A percentile compares a stretch with the other conserved stretches of the same genome.
Evolutionary conservation across 1,140 invertebrate genomes (phyloP).

Genomic region (Drosophila littoralis): DNA sequence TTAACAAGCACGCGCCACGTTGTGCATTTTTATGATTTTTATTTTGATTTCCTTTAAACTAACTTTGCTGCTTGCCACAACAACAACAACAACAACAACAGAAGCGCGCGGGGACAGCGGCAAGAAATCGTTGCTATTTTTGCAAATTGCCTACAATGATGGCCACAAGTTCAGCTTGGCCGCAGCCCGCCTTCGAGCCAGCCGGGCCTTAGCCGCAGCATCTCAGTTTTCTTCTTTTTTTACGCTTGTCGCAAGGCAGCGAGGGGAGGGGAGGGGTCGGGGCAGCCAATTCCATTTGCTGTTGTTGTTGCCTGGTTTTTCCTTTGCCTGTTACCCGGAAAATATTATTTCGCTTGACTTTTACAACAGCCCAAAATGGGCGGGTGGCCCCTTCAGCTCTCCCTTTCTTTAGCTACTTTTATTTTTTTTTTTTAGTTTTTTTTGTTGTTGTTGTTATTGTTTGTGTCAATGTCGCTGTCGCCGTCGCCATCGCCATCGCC

Average conservation of each 20-base stretch:
- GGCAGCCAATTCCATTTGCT: constrained; percentile 44
- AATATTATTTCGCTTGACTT: constrained; percentile 83
- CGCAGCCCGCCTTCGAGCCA: constrained; percentile 1
- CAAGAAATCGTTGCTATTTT: constrained; percentile 76
- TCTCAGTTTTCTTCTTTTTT: constrained; percentile 20
- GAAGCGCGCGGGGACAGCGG: constrained; percentile 2
- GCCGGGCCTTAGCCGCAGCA: constrained; percentile 4
- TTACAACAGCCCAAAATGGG: constrained; percentile 69
- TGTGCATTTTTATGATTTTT: constrained; percentile 83
- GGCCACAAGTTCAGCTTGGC: constrained; percentile 70
- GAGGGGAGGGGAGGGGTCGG: not conserved
- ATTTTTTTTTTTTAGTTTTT: constrained; percentile 68
- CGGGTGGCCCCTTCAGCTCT: not conserved
- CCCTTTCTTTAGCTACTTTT: constrained; percentile 49
- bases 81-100: constrained; percentile 20
- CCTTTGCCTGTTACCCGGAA: constrained; percentile 74
- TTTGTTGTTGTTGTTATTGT: constrained; percentile 51
- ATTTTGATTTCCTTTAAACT: constrained; percentile 83
- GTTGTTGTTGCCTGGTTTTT: constrained; percentile 24
- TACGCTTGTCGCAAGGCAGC: constrained; percentile 50
- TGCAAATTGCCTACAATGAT: constrained; percentile 82
- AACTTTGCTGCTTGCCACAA: constrained; percentile 57
- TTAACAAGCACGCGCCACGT: constrained; percentile 63
- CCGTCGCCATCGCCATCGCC: constrained; percentile 55
- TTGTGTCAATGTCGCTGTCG: constrained; percentile 69